phyloP scores from a whole-genome alignment of 2,888 invertebrate species.

The Aphodius sticticus region DNA sequence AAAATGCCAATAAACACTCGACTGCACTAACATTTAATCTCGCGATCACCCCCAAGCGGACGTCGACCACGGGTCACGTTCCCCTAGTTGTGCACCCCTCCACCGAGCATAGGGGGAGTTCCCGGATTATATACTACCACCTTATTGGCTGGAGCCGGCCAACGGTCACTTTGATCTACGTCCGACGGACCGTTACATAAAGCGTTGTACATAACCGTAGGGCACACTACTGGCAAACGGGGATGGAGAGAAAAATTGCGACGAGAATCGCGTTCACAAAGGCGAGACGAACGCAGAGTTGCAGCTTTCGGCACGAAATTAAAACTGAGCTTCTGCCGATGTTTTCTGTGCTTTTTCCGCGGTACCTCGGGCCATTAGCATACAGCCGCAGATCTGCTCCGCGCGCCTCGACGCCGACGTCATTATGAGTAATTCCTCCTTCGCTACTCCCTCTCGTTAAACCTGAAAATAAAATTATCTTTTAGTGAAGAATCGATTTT shows the following conservation, averaged over 20 bases:
- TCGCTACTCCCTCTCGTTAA: constrained; percentile 6
- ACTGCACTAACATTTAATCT: constrained; percentile 27
- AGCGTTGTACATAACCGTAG: constrained; percentile 21
- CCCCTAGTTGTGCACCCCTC: constrained; percentile 43
- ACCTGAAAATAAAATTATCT: constrained; percentile 20
- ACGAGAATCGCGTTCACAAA: background rate
- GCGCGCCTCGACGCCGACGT: constrained; percentile 25
- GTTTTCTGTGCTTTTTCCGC: constrained; percentile 54
- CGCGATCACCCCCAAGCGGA: constrained; percentile 11
- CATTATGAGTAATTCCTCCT: constrained; percentile 23
- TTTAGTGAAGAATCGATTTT: constrained; percentile 19
- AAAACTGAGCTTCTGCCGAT: constrained; percentile 57
- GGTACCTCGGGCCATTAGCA: constrained; percentile 50
- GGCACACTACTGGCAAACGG: background rate
- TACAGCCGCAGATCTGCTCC: constrained; percentile 41
- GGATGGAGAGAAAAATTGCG: constrained; percentile 12
- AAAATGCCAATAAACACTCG: constrained; percentile 23
- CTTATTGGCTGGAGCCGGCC: constrained; percentile 53
- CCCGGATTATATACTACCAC: constrained; percentile 41
- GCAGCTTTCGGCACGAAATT: constrained; percentile 48
- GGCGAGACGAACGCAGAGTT: constrained; percentile 26
- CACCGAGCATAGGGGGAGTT: constrained; percentile 47
- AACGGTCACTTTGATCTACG: constrained; percentile 51
- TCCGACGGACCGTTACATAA: constrained; percentile 24
- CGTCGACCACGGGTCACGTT: constrained; percentile 51